These are phyloP conservation scores for Perca fluviatilis DNA, from an alignment of 2,113 vertebrate species.

Conservation along the genomic window DNA sequence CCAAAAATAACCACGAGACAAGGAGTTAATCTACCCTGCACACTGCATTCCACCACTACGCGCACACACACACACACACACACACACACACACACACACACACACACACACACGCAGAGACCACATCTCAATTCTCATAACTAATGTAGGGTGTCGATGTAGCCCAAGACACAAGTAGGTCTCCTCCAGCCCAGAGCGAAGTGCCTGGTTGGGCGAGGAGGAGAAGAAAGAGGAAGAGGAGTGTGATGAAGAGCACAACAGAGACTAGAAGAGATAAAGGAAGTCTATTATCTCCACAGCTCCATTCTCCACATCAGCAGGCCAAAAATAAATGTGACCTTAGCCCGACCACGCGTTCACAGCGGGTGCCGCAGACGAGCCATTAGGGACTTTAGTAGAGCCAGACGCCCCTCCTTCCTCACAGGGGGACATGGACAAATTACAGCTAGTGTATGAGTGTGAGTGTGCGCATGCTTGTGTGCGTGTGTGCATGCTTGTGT, in stretches of 20 bases:
- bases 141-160: conserved; percentile 41
- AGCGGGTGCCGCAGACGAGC: conserved; percentile 58
- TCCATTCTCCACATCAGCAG: conserved; percentile 61
- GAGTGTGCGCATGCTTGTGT: background rate
- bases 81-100: conserved; percentile 11
- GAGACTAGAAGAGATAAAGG: conserved; percentile 25
- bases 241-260: conserved; percentile 47
- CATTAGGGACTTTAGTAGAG: conserved; percentile 66
- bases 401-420: conserved; percentile 44
- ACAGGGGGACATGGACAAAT: conserved; percentile 35
- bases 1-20: conserved; percentile 52
- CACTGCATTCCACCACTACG: conserved; percentile 15
- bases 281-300: conserved; percentile 56
- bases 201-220: conserved; percentile 11
- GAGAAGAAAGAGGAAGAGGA: conserved; percentile 14
- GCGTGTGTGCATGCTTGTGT: background rate
- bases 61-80: conserved; percentile 8
- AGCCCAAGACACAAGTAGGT: conserved; percentile 59
- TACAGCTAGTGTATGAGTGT: conserved; percentile 13
- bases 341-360: conserved; percentile 67
- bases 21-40: conserved; percentile 49
- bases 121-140: conserved; percentile 42
- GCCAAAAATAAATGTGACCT: conserved; percentile 78
- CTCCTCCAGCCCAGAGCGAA: conserved; percentile 42
- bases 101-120: conserved; percentile 17